Percentiles rank a stretch among this genome's conserved stretches.
These are phyloP conservation scores for Spinus olivaceus DNA, from an alignment of 2,797 vertebrate genomes.

Conservation along the genomic window DNA sequence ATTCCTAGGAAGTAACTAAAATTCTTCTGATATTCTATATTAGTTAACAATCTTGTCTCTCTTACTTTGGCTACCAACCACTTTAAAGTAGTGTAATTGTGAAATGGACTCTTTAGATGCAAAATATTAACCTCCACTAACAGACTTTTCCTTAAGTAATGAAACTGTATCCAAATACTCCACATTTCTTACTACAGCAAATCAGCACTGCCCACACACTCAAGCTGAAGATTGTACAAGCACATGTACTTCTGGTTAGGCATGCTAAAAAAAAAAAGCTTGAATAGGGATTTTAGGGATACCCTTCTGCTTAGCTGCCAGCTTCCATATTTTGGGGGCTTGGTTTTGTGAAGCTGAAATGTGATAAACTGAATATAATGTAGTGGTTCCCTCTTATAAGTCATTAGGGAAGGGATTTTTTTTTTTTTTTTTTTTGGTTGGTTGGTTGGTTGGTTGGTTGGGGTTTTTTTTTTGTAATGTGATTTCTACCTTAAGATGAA, in stretches of 20 bases:
- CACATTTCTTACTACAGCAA: background rate
- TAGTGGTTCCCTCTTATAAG: background rate
- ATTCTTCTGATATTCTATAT: background rate
- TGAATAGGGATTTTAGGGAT: background rate
- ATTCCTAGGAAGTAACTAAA: background rate
- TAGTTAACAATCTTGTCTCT: background rate
- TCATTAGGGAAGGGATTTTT: accelerated
- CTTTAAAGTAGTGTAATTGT: background rate
- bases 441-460: too few relatives aligned
- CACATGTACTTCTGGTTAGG: background rate
- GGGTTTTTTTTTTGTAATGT: background rate
- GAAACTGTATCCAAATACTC: background rate
- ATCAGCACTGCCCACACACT: background rate
- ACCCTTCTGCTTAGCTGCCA: background rate
- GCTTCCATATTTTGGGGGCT: background rate
- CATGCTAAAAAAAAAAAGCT: background rate
- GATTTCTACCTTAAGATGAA: background rate
- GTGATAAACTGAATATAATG: background rate
- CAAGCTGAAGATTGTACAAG: background rate
- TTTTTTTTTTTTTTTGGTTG: background rate
- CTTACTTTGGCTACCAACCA: background rate
- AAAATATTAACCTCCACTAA: background rate
- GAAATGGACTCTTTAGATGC: background rate
- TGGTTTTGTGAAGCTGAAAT: background rate
- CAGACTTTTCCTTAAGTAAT: background rate